Percentiles rank a stretch among this genome's conserved stretches.
These are phyloP conservation scores for Scaptodrosophila latifasciaeformis DNA, from an alignment of 2,888 invertebrate species.

Conservation along the genomic window DNA sequence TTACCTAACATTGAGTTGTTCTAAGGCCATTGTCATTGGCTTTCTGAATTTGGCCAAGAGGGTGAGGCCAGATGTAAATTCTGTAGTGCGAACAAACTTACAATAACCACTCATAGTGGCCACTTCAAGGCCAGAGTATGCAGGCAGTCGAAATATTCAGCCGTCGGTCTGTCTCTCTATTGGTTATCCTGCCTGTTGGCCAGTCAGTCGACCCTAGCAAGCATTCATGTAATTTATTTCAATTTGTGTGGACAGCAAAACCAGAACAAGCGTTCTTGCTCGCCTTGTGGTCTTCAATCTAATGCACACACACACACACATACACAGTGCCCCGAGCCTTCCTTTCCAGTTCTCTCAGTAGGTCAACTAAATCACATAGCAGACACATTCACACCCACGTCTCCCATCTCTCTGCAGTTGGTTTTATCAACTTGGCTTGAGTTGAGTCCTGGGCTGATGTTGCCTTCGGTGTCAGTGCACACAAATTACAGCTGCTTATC, in stretches of 20 bases:
- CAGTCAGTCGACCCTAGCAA: conserved; percentile 38
- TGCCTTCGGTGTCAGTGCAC: conserved; percentile 30
- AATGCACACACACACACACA: conserved; percentile 46
- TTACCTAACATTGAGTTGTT: too few species aligned
- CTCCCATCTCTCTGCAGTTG: neutral
- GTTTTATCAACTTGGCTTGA: conserved; percentile 40
- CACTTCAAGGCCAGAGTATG: conserved; percentile 43
- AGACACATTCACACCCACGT: neutral
- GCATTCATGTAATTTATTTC: conserved; percentile 65
- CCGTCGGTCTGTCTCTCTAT: neutral
- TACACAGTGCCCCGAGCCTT: neutral
- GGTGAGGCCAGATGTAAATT: conserved; percentile 35
- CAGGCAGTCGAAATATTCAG: conserved; percentile 14
- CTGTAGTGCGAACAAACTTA: conserved; percentile 41
- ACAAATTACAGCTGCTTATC: conserved; percentile 67
- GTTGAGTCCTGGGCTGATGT: conserved; percentile 13
- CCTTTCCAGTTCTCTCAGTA: conserved; percentile 14
- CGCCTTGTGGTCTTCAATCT: conserved; percentile 51
- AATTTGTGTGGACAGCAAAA: conserved; percentile 64
- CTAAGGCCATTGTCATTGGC: conserved; percentile 28
- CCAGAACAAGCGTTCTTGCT: neutral
- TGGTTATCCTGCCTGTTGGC: neutral
- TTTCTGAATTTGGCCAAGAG: conserved; percentile 13
- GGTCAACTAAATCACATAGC: conserved; percentile 8
- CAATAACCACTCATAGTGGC: conserved; percentile 56